These are phyloP conservation scores for Drosophila subquinaria DNA, from an alignment of 2,888 invertebrate genomes.

Conservation along the genomic window DNA sequence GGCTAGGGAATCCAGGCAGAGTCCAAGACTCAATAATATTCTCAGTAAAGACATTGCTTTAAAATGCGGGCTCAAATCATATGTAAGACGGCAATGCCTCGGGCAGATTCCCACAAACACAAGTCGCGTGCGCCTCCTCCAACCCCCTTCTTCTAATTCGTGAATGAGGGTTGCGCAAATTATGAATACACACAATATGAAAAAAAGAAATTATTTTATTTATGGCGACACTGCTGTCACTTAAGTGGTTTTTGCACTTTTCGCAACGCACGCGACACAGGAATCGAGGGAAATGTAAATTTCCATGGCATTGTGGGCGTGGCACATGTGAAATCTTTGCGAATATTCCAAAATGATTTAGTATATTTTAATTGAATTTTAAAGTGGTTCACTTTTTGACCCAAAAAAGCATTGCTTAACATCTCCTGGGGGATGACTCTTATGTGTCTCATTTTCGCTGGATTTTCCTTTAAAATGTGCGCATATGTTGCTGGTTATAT, in stretches of 20 bases:
- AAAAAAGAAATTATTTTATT: constrained; percentile 68
- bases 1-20: neutral
- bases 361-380: constrained; percentile 75
- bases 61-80: constrained; percentile 61
- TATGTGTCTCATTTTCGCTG: constrained; percentile 30
- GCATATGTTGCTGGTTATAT: constrained; percentile 62
- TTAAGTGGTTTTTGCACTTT: constrained; percentile 81
- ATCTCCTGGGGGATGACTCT: constrained; percentile 5
- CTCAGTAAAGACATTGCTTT: neutral
- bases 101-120: constrained; percentile 60
- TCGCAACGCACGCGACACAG: constrained; percentile 50
- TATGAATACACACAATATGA: constrained; percentile 20
- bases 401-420: constrained; percentile 29
- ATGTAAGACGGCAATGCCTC: constrained; percentile 34
- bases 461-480: constrained; percentile 61
- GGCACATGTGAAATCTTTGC: constrained; percentile 52
- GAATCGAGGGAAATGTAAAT: constrained; percentile 60
- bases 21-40: neutral
- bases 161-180: constrained; percentile 58
- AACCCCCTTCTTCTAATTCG: neutral
- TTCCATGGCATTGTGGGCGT: constrained; percentile 49
- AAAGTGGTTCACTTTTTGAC: constrained; percentile 62
- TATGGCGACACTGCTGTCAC: constrained; percentile 69
- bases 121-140: constrained; percentile 50
- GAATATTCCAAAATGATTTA: constrained; percentile 60